Evolutionary conservation across 1,140 invertebrate genomes (phyloP).

Genomic region (Pomacea maculata): DNA sequence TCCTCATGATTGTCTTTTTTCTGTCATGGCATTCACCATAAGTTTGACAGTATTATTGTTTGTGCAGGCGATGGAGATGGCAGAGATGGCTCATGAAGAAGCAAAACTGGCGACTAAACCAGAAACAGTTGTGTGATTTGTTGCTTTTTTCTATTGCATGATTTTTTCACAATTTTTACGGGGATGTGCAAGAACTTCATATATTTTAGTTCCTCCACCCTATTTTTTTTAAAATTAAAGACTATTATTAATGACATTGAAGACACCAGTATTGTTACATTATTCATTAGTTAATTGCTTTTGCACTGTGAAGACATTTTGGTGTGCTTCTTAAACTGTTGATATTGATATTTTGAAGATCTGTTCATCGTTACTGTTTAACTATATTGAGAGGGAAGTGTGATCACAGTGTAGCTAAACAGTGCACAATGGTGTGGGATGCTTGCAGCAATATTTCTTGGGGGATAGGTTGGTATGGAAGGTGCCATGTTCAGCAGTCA

Average conservation of each 20-base stretch:
- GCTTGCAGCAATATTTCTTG: too few species aligned
- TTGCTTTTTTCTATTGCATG: not conserved
- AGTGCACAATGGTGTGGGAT: too few species aligned
- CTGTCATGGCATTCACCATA: not conserved
- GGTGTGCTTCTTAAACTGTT: too few species aligned
- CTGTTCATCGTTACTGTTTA: too few species aligned
- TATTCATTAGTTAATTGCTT: too few species aligned
- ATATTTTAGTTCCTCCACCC: too few species aligned
- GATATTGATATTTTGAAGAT: too few species aligned
- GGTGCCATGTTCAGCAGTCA: too few species aligned
- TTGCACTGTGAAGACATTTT: too few species aligned
- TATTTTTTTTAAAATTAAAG: not conserved
- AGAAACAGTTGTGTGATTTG: slow-evolving; percentile 57
- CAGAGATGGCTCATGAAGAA: slow-evolving; percentile 83
- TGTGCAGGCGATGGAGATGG: slow-evolving; percentile 89
- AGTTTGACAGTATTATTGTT: slow-evolving; percentile 28
- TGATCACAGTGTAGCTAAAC: too few species aligned
- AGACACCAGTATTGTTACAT: not conserved
- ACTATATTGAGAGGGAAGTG: too few species aligned
- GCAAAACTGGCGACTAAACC: slow-evolving; percentile 83
- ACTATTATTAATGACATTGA: not conserved
- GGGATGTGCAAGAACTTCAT: not conserved
- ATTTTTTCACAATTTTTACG: not conserved
- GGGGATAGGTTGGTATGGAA: too few species aligned
- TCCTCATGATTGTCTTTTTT: not conserved